Base-by-base conservation (phyloP, 2,113 vertebrate species). In the Leucoraja erinaceus region DNA sequence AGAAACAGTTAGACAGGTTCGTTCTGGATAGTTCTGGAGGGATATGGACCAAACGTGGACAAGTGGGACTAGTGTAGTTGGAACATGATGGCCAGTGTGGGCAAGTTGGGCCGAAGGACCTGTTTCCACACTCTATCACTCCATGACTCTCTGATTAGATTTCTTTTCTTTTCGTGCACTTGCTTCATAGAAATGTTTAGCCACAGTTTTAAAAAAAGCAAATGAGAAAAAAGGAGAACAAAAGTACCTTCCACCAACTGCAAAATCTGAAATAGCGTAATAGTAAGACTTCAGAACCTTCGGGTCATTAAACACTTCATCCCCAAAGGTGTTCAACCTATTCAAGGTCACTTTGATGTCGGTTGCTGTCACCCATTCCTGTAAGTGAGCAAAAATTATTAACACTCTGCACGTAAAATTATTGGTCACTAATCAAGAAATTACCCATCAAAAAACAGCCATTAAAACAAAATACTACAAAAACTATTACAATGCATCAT, bases 221-320 rank as follows among this genome's bases (percentile, higher is more conserved):
- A n/a, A 63, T 31, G n/a, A n/a, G 63, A 2, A 88, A 18, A 54
- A 47, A 47, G 66, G 38, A 18, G 20, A 28, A 74, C 8, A 72
- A 91, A 91, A 88, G 59, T 94, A 99, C 99, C 99, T 98, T 95
- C 99, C 99, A 93, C 99, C 99, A 93, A 99, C 99, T 0, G 99
- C 98, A 93, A 99, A 99, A 95, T 99, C 99, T 0, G 99, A 99
- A 96, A 99, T 98, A 2, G 98, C 99, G 31, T 99, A 99, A 94
- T 99, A 99, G 93, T 99, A 99, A 25, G 98, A 99, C 95, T 98
- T 99, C 77, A 99, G 98, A 94, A 99, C 98, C 95, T 99, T 99
- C 63, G 98, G 99, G 94, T 99, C 99, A 0, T 98, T 99, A 95
- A 99, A 99, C 47, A 99, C 98, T 95, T 99, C 99, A 86, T 99